Conservation (phyloP, 2,797 vertebrate species). For the Malacoraja senta region DNA sequence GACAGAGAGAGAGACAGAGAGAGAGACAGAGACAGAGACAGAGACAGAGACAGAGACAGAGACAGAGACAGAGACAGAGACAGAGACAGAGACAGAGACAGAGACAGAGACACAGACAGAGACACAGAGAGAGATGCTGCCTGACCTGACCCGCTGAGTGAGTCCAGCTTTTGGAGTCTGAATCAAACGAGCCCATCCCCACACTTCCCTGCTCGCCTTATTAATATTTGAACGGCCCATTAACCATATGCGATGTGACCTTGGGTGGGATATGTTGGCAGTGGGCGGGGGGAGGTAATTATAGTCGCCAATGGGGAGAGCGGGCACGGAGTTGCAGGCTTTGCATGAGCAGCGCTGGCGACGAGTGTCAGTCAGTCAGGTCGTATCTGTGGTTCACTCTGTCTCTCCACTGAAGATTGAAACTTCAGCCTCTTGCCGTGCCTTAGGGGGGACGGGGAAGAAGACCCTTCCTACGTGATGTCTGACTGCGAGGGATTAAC, state of each 20-base stretch:
- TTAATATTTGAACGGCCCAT: conserved; percentile 60
- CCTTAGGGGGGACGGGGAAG: conserved; percentile 40
- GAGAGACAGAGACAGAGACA: no score
- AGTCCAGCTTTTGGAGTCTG: no score
- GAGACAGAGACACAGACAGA: no score
- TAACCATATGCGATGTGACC: conserved; percentile 51
- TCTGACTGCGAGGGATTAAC: conserved; percentile 87
- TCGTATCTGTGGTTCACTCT: conserved; percentile 43
- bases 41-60: no score
- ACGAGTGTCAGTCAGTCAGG: conserved; percentile 53
- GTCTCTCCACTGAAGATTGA: conserved; percentile 40
- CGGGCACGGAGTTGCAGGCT: conserved; percentile 65
- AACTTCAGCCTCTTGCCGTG: conserved; percentile 44
- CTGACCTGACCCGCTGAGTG: no score
- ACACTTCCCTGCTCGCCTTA: conserved; percentile 43
- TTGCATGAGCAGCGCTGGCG: conserved; percentile 56
- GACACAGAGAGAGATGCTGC: no score
- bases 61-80: no score
- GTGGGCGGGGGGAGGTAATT: conserved; percentile 73
- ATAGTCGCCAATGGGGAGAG: conserved; percentile 83
- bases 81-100: no score
- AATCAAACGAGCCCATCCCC: background rate
- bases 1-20: no score
- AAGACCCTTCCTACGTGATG: conserved; percentile 63
- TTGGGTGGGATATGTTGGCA: conserved; percentile 57